Conservation (phyloP, 2,113 vertebrate species). For the Odontesthes bonariensis region DNA sequence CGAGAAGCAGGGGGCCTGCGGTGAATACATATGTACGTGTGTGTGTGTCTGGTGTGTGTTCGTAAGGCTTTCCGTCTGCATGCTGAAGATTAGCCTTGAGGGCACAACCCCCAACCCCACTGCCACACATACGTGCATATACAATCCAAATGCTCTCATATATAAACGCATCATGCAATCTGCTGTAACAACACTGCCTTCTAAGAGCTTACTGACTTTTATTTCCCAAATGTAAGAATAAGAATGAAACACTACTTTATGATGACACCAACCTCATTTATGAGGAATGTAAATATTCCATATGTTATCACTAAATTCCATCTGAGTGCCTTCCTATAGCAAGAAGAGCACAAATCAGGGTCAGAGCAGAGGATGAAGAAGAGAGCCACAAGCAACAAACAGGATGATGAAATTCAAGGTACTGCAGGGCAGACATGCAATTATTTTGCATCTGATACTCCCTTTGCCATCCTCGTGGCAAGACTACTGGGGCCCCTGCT, state of each 20-base stretch:
- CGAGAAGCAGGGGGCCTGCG: slow-evolving; percentile 60
- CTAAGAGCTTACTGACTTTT: slow-evolving; percentile 11
- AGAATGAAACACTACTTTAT: slow-evolving; percentile 23
- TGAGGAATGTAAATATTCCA: slow-evolving; percentile 39
- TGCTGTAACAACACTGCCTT: slow-evolving; percentile 38
- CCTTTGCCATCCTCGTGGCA: slow-evolving; percentile 52
- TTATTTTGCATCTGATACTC: slow-evolving; percentile 68
- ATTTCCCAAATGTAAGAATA: slow-evolving; percentile 7
- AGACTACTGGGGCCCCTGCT: slow-evolving; percentile 64
- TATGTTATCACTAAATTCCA: slow-evolving; percentile 44
- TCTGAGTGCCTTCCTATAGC: slow-evolving; percentile 30
- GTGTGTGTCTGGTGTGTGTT: slow-evolving; percentile 31
- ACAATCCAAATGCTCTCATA: slow-evolving; percentile 1
- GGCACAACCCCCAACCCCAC: slow-evolving; percentile 25
- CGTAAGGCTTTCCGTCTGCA: slow-evolving; percentile 37
- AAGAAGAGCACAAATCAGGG: slow-evolving; percentile 49
- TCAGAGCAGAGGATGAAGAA: slow-evolving; percentile 42
- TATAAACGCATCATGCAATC: slow-evolving; percentile 49
- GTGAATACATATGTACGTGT: slow-evolving; percentile 61
- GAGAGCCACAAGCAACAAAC: slow-evolving; percentile 25
- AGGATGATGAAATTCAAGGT: slow-evolving; percentile 52
- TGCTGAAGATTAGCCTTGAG: slow-evolving; percentile 65
- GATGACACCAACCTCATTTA: slow-evolving; percentile 45
- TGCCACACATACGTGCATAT: slow-evolving; percentile 12
- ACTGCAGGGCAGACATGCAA: slow-evolving; percentile 61